Percentiles rank a stretch among this genome's conserved stretches.
These are phyloP conservation scores for Pristionchus japonicus DNA, from an alignment of 2,888 invertebrate species.

Conservation along the genomic window DNA sequence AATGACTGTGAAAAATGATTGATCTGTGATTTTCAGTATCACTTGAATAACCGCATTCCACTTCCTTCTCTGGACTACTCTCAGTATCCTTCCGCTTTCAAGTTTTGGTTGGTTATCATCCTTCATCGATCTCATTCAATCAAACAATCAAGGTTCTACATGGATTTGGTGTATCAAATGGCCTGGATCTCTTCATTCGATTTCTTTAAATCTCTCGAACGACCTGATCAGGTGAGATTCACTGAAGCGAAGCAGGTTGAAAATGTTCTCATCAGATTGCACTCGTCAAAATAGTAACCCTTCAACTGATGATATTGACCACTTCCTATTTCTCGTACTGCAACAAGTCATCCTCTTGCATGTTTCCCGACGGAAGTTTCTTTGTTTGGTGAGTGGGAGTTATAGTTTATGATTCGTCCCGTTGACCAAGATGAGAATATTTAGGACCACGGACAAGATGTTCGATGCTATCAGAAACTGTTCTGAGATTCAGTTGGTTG, in stretches of 20 bases:
- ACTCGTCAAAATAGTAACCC: not conserved
- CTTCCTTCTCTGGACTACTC: not conserved
- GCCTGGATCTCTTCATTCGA: constrained; percentile 10
- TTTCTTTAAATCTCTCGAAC: not conserved
- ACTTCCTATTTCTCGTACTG: not conserved
- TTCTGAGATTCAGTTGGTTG: not conserved
- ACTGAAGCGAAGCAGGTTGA: not conserved
- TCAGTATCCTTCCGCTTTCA: not conserved
- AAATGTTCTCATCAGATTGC: not conserved
- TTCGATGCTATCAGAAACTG: not conserved
- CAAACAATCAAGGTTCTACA: not conserved
- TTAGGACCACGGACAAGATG: not conserved
- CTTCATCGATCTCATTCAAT: no score
- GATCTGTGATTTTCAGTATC: not conserved
- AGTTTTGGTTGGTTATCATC: not conserved
- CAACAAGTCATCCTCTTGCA: not conserved
- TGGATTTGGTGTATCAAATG: not conserved
- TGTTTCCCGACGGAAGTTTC: not conserved
- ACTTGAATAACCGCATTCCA: not conserved
- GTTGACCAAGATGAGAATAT: not conserved
- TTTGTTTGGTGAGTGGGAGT: not conserved
- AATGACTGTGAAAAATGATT: not conserved
- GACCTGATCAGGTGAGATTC: not conserved
- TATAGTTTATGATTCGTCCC: not conserved
- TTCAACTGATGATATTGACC: not conserved